A percentile compares a stretch with the other conserved stretches of the same genome.
Conservation (phyloP, 2,797 vertebrate species). For the Lagocephalus sceleratus region DNA sequence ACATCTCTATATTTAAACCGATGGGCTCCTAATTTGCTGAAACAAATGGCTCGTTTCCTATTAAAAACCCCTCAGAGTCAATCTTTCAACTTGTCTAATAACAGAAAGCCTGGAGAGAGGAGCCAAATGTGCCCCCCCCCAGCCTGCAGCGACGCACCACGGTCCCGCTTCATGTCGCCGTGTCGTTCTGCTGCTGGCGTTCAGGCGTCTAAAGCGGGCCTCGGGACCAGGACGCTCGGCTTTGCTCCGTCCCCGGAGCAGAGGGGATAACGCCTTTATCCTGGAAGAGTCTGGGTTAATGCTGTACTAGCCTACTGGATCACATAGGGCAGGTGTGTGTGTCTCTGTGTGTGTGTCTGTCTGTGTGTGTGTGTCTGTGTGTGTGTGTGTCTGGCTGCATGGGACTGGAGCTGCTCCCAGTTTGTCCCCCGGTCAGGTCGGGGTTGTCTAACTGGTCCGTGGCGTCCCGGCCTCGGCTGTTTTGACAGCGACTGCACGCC, state of each 20-base stretch:
- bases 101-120: constrained; percentile 7
- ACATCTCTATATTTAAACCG: constrained; percentile 31
- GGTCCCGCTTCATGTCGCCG: too few species aligned
- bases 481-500: constrained; percentile 26
- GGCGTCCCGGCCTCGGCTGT: constrained; percentile 25
- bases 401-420: constrained; percentile 33
- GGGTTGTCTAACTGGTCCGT: constrained; percentile 24
- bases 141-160: too few species aligned
- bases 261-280: constrained; percentile 62
- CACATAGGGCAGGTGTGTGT: constrained; percentile 42
- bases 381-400: constrained; percentile 5
- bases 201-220: not conserved
- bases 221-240: constrained; percentile 25
- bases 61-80: constrained; percentile 26
- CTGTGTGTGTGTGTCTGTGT: constrained; percentile 1
- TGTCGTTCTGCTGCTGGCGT: too few species aligned
- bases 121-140: not conserved
- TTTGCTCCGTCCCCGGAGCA: constrained; percentile 37
- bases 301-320: constrained; percentile 62
- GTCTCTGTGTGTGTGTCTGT: not conserved
- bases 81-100: constrained; percentile 24
- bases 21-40: constrained; percentile 8
- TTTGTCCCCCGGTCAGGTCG: constrained; percentile 39
- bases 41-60: constrained; percentile 3
- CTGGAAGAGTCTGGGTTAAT: constrained; percentile 64